Percentiles rank a stretch among this genome's conserved stretches.
Conservation (phyloP, 2,888 invertebrate species). For the Mimachlamys varia region DNA sequence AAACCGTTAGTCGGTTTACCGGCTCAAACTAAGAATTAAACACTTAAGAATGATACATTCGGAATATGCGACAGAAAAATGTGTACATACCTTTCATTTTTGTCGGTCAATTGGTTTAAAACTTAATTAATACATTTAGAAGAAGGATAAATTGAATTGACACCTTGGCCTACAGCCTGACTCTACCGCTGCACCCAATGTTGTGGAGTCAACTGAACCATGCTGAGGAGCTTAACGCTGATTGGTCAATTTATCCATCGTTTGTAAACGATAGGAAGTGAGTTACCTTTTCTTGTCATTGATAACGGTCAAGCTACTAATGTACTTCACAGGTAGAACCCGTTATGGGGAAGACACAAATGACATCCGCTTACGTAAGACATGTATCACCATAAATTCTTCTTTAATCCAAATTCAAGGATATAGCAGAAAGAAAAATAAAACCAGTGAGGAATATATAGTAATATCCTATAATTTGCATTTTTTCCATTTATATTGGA, state of each 20-base stretch:
- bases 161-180: neutral
- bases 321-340: neutral
- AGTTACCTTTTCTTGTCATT: slow-evolving; percentile 34
- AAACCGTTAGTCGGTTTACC: neutral
- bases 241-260: slow-evolving; percentile 62
- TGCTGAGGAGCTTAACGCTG: slow-evolving; percentile 46
- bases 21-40: neutral
- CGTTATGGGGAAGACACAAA: too few species aligned
- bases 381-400: too few species aligned
- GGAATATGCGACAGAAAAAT: neutral
- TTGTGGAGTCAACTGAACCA: slow-evolving; percentile 14
- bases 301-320: neutral
- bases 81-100: slow-evolving; percentile 9
- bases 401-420: too few species aligned
- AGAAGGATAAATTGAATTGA: neutral
- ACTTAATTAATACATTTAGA: neutral
- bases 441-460: too few species aligned
- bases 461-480: too few species aligned
- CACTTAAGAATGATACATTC: neutral
- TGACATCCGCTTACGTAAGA: too few species aligned
- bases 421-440: too few species aligned
- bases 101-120: neutral
- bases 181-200: neutral
- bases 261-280: slow-evolving; percentile 66
- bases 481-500: too few species aligned